These are phyloP conservation scores for Empidonax alnorum DNA, from an alignment of 2,113 vertebrate species.

Conservation along the genomic window DNA sequence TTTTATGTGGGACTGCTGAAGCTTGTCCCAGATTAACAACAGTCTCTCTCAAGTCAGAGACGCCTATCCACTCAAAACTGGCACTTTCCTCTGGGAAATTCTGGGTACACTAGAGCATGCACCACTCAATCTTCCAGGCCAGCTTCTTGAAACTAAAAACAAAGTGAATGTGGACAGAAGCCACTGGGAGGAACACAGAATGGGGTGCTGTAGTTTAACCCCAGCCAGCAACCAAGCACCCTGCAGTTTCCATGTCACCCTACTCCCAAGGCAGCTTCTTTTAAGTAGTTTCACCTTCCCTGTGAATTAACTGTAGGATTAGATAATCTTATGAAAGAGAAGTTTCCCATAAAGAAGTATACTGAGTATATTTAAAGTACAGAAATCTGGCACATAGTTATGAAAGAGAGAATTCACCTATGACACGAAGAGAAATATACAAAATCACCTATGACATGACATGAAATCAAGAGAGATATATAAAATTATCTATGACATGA, in stretches of 20 bases:
- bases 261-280: background rate
- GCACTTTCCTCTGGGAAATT: background rate
- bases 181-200: background rate
- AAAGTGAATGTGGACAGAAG: background rate
- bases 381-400: background rate
- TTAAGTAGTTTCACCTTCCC: background rate
- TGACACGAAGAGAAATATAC: background rate
- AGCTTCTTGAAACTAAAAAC: background rate
- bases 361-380: background rate
- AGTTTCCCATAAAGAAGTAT: background rate
- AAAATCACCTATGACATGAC: background rate
- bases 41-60: background rate
- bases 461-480: background rate
- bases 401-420: background rate
- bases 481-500: background rate
- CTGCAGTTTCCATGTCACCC: background rate
- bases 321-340: background rate
- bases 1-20: background rate
- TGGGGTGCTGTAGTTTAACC: background rate
- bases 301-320: background rate
- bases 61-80: background rate
- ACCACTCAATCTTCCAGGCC: background rate
- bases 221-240: background rate
- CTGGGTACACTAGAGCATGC: background rate
- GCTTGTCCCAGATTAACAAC: background rate